Evolutionary conservation across 2,797 vertebrate genomes (phyloP), one percentile per base, ranked within the genome.

Genomic region (Hydrolagus colliei): DNA sequence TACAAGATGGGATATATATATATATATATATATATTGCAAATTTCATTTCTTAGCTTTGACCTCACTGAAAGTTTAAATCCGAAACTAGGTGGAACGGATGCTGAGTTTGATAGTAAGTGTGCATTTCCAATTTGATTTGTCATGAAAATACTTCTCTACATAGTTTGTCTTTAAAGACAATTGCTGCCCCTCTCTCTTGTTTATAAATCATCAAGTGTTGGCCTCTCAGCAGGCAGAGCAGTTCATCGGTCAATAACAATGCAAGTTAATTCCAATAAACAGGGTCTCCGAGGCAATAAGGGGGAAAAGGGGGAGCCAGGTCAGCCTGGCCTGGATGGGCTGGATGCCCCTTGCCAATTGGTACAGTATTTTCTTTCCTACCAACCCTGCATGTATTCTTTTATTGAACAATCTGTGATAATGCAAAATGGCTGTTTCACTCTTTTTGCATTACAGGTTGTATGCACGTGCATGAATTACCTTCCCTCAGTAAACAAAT

Each of bases 261-360:
- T 97, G 92, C 95, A 93, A 98, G 97, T 97, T 98, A 97, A 93
- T 98, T 94, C 98, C 96, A 95, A 96, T 96, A 96, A 97, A 97
- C 97, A 99, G 98, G 98, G 98, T 94, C 98, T 99, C 97, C 97
- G 98, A 96, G 98, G 98, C 96, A 96, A 99, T 98, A 99, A 99
- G 97, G 98, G 98, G 97, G 97, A 99, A 96, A 99, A 99, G 95
- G 98, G 98, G 95, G 98, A 99, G 95, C 97, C 98, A 95, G 98
- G 98, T 93, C 98, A 99, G 90, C 98, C 98, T 95, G 98, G 98
- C 93, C 97, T 99, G 96, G 98, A 99, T 92, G 98, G 98, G 96
- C 96, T 99, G 96, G 98, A 99, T 96, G 98, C 98, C 96, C 98
- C 98, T 91, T 99, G 98, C 97, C 98, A 99, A 97, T 99, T 99